A percentile compares a stretch with the other conserved stretches of the same genome.
phyloP scores from a whole-genome alignment of 2,113 vertebrate genomes.

The Noctilio leporinus region DNA sequence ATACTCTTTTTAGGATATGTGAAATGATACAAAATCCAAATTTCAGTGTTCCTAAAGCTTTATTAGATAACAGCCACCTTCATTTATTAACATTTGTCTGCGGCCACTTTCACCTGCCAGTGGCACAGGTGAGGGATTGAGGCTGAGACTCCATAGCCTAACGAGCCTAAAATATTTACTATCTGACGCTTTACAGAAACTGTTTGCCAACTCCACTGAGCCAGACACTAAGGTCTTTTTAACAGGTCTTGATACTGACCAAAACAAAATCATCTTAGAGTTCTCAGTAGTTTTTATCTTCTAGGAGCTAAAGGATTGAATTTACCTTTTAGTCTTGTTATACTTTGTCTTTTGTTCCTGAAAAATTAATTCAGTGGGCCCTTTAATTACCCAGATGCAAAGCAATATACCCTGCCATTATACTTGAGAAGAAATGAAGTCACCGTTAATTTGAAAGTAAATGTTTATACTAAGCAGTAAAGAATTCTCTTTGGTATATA shows the following conservation, averaged over 20 bases:
- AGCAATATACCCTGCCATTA: constrained; percentile 13
- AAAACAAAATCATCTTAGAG: background rate
- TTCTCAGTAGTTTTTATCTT: constrained; percentile 14
- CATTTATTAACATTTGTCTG: background rate
- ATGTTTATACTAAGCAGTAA: constrained; percentile 45
- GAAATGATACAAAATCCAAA: constrained; percentile 11
- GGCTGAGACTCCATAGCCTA: background rate
- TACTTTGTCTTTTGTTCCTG: constrained; percentile 19
- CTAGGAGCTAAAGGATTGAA: background rate
- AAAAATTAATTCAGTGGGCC: background rate
- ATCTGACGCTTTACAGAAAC: background rate
- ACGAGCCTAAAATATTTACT: background rate
- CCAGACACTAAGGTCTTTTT: background rate
- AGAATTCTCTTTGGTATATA: constrained; percentile 30
- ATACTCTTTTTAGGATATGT: background rate
- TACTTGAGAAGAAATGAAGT: constrained; percentile 13
- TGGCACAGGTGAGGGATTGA: background rate
- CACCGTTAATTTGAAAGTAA: constrained; percentile 43
- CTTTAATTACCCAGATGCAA: constrained; percentile 42
- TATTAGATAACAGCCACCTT: background rate
- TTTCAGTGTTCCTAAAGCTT: background rate
- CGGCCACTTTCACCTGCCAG: background rate
- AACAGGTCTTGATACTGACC: background rate
- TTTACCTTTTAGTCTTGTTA: background rate
- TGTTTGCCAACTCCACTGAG: background rate